Conservation (phyloP, 2,797 vertebrate genomes). For the Eulemur mongoz region DNA sequence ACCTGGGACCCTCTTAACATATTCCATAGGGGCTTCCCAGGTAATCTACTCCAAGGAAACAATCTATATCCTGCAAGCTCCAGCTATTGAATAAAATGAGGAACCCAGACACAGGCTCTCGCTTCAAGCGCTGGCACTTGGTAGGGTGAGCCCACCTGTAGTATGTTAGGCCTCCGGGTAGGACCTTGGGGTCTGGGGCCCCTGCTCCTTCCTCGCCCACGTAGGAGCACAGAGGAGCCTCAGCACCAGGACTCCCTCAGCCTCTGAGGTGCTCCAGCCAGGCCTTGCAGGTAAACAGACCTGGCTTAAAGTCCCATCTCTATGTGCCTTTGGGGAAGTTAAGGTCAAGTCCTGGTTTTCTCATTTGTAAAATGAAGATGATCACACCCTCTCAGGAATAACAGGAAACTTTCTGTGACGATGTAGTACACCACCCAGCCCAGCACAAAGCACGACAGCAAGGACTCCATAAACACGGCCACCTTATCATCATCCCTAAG, state of each 20-base stretch:
- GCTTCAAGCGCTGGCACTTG: background rate
- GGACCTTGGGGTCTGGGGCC: background rate
- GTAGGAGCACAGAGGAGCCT: background rate
- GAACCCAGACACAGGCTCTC: background rate
- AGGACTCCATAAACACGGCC: background rate
- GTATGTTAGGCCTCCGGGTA: background rate
- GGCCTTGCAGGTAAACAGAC: background rate
- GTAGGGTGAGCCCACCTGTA: background rate
- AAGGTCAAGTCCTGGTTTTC: background rate
- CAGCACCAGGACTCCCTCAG: background rate
- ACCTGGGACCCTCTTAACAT: background rate
- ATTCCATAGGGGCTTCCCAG: background rate
- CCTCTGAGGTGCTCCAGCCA: background rate
- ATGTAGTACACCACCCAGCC: accelerated
- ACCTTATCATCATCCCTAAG: background rate
- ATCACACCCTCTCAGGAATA: background rate
- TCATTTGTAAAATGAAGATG: background rate
- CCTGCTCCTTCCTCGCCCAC: background rate
- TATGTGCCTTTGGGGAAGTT: background rate
- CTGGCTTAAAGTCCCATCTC: background rate
- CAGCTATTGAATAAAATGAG: too few species aligned
- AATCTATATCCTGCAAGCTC: background rate
- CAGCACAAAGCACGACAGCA: accelerated
- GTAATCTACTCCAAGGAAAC: background rate
- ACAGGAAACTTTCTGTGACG: background rate